phyloP scores from a whole-genome alignment of 2,888 invertebrate species.

The Archaeoteleia sp. region DNA sequence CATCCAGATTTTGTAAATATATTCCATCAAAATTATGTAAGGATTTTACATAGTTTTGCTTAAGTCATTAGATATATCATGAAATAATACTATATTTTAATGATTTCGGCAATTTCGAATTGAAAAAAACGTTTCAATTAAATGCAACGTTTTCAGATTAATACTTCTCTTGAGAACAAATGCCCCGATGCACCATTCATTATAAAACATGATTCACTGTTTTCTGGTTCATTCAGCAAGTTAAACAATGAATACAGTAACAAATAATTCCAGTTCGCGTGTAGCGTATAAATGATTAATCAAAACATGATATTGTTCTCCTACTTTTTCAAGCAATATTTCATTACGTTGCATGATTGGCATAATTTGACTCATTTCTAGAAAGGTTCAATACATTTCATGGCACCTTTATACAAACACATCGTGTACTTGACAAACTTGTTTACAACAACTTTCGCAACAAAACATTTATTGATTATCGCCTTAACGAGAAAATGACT shows the following conservation, averaged over 20 bases:
- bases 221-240: not conserved
- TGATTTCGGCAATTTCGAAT: no score
- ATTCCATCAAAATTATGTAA: no score
- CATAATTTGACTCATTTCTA: not conserved
- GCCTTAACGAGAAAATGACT: conserved; percentile 3
- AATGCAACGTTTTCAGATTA: no score
- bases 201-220: conserved; percentile 12
- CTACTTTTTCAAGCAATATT: not conserved
- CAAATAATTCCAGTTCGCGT: not conserved
- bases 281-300: conserved; percentile 10
- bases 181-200: no score
- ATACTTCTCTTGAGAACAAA: no score
- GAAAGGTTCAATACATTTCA: not conserved
- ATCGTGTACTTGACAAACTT: not conserved
- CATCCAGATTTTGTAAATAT: no score
- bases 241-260: not conserved
- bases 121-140: no score
- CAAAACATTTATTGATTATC: conserved; percentile 5
- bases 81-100: no score
- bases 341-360: conserved; percentile 13
- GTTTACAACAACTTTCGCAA: not conserved
- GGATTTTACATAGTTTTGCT: no score
- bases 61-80: no score
- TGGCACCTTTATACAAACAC: not conserved
- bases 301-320: not conserved